These are phyloP conservation scores for Leptonema lineaticorne DNA, from an alignment of 1,140 invertebrate genomes.

Conservation along the genomic window DNA sequence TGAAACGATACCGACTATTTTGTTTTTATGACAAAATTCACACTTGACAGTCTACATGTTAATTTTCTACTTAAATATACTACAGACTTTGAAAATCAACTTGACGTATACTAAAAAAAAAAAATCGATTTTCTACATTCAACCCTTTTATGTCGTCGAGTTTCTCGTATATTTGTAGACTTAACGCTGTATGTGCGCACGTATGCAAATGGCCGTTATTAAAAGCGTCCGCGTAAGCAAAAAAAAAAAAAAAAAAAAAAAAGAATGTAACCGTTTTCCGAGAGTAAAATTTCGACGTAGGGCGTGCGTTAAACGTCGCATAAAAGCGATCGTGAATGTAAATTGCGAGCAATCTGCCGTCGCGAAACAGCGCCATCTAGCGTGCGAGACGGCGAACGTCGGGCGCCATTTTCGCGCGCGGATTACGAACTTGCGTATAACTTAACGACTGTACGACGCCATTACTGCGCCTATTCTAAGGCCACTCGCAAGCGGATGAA, in stretches of 20 bases:
- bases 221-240: not conserved
- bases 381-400: not conserved
- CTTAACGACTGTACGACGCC: too few species aligned
- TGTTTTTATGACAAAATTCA: too few species aligned
- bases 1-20: too few species aligned
- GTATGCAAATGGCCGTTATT: not conserved
- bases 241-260: not conserved
- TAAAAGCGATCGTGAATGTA: slow-evolving; percentile 21
- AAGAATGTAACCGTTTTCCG: not conserved
- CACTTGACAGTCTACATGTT: too few species aligned
- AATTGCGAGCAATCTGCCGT: slow-evolving; percentile 2
- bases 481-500: too few species aligned
- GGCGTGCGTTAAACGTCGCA: slow-evolving; percentile 8
- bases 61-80: too few species aligned
- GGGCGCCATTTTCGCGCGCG: not conserved
- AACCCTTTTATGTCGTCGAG: too few species aligned
- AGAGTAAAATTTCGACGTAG: not conserved
- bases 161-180: not conserved
- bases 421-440: too few species aligned
- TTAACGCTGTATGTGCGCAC: not conserved
- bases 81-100: too few species aligned
- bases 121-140: too few species aligned
- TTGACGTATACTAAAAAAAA: too few species aligned
- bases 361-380: not conserved
- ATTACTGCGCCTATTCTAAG: too few species aligned